phyloP scores from a whole-genome alignment of 2,113 vertebrate genomes.

The Lota lota region DNA sequence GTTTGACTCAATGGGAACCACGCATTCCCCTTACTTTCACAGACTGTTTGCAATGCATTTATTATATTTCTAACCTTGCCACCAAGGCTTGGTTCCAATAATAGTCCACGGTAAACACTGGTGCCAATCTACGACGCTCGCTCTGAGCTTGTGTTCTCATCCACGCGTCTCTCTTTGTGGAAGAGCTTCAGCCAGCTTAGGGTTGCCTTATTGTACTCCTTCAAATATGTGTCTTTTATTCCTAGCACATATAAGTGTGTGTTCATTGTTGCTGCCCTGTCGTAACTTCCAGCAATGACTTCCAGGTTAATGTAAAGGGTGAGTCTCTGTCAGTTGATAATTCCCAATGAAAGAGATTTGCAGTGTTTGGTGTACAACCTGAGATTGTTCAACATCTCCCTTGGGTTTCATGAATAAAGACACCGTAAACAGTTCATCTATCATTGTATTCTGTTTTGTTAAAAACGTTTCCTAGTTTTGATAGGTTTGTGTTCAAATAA shows the following conservation, averaged over 20 bases:
- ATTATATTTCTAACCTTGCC: conserved; percentile 15
- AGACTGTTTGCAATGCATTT: conserved; percentile 1
- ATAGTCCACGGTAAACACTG: conserved; percentile 25
- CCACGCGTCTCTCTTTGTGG: not conserved
- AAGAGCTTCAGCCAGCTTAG: conserved; percentile 10
- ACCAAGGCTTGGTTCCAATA: conserved; percentile 8
- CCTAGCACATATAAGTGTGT: not conserved
- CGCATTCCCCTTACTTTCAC: conserved; percentile 16
- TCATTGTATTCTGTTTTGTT: too few relatives aligned
- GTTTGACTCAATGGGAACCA: conserved; percentile 18
- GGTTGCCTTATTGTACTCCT: conserved; percentile 17
- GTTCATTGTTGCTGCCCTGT: not conserved
- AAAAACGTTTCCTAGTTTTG: too few relatives aligned
- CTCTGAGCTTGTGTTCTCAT: conserved; percentile 15
- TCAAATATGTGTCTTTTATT: conserved; percentile 1
- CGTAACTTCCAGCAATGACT: not conserved
- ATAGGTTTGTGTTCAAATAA: too few relatives aligned
- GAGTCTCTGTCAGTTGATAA: not conserved
- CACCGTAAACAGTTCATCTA: too few relatives aligned
- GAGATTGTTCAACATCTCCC: not conserved
- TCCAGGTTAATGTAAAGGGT: not conserved
- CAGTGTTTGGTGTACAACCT: not conserved
- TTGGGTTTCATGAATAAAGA: not conserved
- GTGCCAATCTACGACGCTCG: conserved; percentile 39
- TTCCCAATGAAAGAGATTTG: too few relatives aligned